Evolutionary conservation across 35 echinoderm and acorn worm species (phyloP), one percentile per base, ranked within the genome.

Genomic region (Strongylocentrotus purpuratus): DNA sequence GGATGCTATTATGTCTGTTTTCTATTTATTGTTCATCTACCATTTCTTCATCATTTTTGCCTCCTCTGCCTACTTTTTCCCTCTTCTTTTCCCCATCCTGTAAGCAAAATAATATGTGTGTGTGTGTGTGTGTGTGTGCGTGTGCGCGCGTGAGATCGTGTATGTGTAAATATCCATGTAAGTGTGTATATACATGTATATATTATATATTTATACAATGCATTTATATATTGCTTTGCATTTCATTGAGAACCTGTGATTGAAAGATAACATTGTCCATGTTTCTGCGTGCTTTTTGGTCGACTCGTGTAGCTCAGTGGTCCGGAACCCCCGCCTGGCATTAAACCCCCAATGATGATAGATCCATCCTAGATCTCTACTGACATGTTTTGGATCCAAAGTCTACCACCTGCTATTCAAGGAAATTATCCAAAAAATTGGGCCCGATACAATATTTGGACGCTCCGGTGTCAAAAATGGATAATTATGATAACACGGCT

Each of bases 381-480:
- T 78, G 65, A 78, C 65, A n/a, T 28, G 25, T 78, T 41, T 41
- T 78, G 65, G 65, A 78, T 78, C n/a, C 4, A 22, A n/a, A 28
- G 22, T 28, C 65, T 78, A 22, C 65, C 65, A 78, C 65, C 65
- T 78, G 65, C 65, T 78, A 31, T 78, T 78, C 65, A 18, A 78
- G 65, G 65, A 78, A 78, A 78, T 78, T 78, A 78, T 78, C 65
- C 65, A n/a, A 4, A 78, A 41, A 78, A 78, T 78, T 78, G 65
- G 65, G 65, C 5, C 65, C 65, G 65, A 78, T 78, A 78, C 65
- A 78, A 78, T 78, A 78, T 78, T 78, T 78, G 65, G 65, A 78
- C 65, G 65, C 65, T 78, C 25, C 65, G 65, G 65, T 78, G 65
- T 78, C 65, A 78, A 78, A 78, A 78, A 78, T 78, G 65, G 65